Conservation (phyloP, 2,888 invertebrate species). For the Athalia rosae region DNA sequence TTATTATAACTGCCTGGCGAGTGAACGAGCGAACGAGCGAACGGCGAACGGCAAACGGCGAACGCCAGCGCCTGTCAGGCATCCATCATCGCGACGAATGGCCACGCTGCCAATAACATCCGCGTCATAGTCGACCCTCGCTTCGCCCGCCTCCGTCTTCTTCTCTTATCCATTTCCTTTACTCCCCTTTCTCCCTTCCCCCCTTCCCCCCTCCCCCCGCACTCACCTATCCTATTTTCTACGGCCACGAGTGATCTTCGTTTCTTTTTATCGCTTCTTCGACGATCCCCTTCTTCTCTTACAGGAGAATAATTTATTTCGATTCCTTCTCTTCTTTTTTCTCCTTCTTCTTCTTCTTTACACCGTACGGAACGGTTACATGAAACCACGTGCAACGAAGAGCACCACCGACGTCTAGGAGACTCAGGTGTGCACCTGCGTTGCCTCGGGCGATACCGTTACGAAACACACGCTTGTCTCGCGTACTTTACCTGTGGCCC, state of each 20-base stretch:
- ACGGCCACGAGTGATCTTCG: not conserved
- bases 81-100: constrained; percentile 73
- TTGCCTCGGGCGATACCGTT: constrained; percentile 24
- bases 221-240: constrained; percentile 35
- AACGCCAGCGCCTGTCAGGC: constrained; percentile 69
- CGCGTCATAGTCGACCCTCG: constrained; percentile 73
- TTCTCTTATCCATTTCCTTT: constrained; percentile 54
- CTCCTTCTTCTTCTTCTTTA: too few species aligned
- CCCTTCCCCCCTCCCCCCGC: constrained; percentile 38
- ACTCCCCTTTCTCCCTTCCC: constrained; percentile 26
- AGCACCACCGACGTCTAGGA: not conserved
- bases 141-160: constrained; percentile 49
- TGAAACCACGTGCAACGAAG: too few species aligned
- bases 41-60: constrained; percentile 49
- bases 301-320: too few species aligned
- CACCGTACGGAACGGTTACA: too few species aligned
- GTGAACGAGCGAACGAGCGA: constrained; percentile 63
- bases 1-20: constrained; percentile 73
- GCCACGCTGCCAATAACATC: constrained; percentile 73
- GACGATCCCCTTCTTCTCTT: too few species aligned
- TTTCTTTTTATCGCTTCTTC: too few species aligned
- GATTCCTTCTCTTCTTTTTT: too few species aligned
- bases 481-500: constrained; percentile 11
- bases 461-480: constrained; percentile 15
- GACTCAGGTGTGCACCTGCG: constrained; percentile 25